Conservation (phyloP, 2,797 vertebrate species). For the Chiloscyllium punctatum region DNA sequence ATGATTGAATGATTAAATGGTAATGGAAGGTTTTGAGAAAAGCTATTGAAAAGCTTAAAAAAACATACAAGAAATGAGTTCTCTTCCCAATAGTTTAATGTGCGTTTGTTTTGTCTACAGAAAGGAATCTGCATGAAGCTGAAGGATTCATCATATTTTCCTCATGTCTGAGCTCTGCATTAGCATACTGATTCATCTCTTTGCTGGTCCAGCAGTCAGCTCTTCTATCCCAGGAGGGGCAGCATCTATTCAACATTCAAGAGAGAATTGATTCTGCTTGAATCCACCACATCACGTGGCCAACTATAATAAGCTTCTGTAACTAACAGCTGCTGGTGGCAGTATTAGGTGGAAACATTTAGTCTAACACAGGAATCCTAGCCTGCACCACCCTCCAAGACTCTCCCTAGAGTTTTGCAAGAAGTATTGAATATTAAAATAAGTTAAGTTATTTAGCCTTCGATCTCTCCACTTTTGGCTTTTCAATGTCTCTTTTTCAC, state of each 20-base stretch:
- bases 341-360: conserved; percentile 63
- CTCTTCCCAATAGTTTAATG: conserved; percentile 25
- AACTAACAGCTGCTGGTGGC: conserved; percentile 62
- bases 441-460: conserved; percentile 44
- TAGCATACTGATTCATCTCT: conserved; percentile 54
- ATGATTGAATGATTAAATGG: conserved; percentile 12
- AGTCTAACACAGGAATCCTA: conserved; percentile 55
- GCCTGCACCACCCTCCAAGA: conserved; percentile 47
- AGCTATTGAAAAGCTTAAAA: conserved; percentile 5
- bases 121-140: background rate
- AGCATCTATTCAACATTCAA: conserved; percentile 58
- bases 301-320: conserved; percentile 54
- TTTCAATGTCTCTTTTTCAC: background rate
- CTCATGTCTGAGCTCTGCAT: conserved; percentile 47
- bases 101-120: conserved; percentile 5
- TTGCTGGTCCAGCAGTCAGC: conserved; percentile 46
- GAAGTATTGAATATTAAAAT: conserved; percentile 52
- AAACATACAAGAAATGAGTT: background rate
- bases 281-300: conserved; percentile 57
- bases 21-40: background rate
- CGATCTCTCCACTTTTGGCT: background rate
- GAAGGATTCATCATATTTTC: conserved; percentile 41
- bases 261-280: conserved; percentile 51
- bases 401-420: conserved; percentile 51
- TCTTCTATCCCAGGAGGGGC: conserved; percentile 55